phyloP scores from a whole-genome alignment of 2,113 vertebrate genomes.

The Zeus faber region DNA sequence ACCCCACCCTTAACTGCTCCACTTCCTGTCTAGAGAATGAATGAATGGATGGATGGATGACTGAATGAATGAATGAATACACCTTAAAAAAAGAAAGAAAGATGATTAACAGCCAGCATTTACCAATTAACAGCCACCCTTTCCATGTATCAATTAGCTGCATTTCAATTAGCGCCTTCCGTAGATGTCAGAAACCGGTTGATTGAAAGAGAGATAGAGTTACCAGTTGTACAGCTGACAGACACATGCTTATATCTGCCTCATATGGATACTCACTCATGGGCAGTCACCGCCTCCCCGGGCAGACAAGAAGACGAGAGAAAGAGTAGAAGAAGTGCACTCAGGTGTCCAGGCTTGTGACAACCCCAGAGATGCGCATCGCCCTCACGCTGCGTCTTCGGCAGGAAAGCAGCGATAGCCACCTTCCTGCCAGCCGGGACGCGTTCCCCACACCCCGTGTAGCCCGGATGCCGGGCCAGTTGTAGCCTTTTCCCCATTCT shows the following conservation, averaged over 20 bases:
- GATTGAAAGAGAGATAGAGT: too few relatives aligned
- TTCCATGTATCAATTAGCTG: too few relatives aligned
- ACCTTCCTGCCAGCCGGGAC: slow-evolving; percentile 56
- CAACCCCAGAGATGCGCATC: slow-evolving; percentile 30
- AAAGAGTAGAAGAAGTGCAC: slow-evolving; percentile 17
- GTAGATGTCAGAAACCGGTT: too few relatives aligned
- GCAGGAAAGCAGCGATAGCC: slow-evolving; percentile 26
- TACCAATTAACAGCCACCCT: too few relatives aligned
- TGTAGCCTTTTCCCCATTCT: slow-evolving; percentile 41
- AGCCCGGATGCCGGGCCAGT: slow-evolving; percentile 49
- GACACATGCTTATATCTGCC: too few relatives aligned
- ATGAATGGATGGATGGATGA: too few relatives aligned
- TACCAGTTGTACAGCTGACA: too few relatives aligned
- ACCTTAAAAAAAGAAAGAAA: too few relatives aligned
- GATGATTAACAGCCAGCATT: not conserved
- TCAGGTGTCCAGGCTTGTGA: slow-evolving; percentile 38
- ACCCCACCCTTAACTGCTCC: slow-evolving; percentile 70
- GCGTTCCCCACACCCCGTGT: slow-evolving; percentile 58
- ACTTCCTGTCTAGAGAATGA: slow-evolving; percentile 55
- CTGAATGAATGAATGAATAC: too few relatives aligned
- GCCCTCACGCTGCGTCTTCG: slow-evolving; percentile 10
- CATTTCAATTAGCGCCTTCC: too few relatives aligned
- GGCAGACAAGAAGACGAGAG: slow-evolving; percentile 29
- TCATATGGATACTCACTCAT: slow-evolving; percentile 68
- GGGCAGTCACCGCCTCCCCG: slow-evolving; percentile 44